Evolutionary conservation across 2,888 invertebrate species (phyloP), one percentile per base, ranked within the genome.

Genomic region (Troides helena): DNA sequence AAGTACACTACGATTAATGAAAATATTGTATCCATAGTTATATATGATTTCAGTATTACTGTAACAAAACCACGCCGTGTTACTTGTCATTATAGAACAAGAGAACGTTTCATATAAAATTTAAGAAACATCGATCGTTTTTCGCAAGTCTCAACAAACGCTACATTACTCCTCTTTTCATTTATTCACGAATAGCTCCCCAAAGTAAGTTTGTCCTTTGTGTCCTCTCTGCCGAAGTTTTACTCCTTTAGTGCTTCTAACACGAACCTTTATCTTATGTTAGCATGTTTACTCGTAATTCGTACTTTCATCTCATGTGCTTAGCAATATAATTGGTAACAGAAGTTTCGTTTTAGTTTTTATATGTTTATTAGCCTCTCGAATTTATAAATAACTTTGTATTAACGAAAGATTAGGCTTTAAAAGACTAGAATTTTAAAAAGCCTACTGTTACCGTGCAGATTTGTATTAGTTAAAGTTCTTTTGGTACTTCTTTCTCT

Each of bases 121-220:
- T 59, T 43, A 65, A n/a, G 23, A 30, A 1, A 59, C 17, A 59
- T 65, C 59, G 65, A 50, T 59, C 30, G 25, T 58, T 23, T 46
- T 65, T 17, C 46, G 46, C 46, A 65, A 59, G 25, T 25, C 6
- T 8, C 57, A 46, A 59, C 59, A 65, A 65, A 59, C 58, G 46
- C 43, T 30, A 59, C 58, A 30, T 46, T 36, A 59, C 43, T 65
- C 59, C 46, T 59, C 25, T 25, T 60, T 67, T 67, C 39, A 67
- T 67, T 67, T 61, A 67, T 65, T 65, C 59, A 65, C 18, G 43
- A 59, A 65, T 43, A 43, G 25, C 50, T 65, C 59, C 59, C 59
- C 46, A 25, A 59, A 39, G 46, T 65, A 30, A 65, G 65, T 59
- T 65, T 65, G 65, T 65, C 65, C 59, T 65, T 65, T 65, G 59